Evolutionary conservation across 2,888 invertebrate species (phyloP), one percentile per base, ranked within the genome.

Genomic region (Mesorhabditis sp.): DNA sequence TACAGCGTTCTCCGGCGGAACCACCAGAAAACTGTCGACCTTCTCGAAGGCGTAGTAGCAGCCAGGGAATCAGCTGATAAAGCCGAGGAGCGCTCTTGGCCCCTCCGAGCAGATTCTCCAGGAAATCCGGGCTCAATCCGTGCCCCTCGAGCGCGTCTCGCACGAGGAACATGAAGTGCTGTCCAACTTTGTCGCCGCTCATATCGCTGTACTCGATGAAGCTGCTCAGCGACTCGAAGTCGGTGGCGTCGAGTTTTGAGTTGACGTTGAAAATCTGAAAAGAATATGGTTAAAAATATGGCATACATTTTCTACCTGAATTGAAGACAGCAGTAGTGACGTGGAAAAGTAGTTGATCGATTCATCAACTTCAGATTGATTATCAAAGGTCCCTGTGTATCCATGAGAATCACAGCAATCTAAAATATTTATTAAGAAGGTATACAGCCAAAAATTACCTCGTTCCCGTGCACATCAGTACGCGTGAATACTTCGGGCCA

Each of bases 281-380:
- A 28, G 28, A 28, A 28, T 28, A 28, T 28, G 28, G 28, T 28
- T 28, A 28, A 28, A 28, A 28, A 1, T 28, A 28, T 1, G 28
- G 28, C 28, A 28, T 2, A 28, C 28, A 28, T 28, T 28, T 28
- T 28, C 1, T 50, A 50, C 58, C n/a, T 50, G 58, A n/a, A 50
- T 50, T 50, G 58, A 50, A 13, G 58, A 50, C 58, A 50, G n/a
- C 7, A 50, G 58, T 50, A 50, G n/a, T 13, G 58, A 50, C 1
- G n/a, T n/a, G n/a, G 58, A 10, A 50, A 50, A 50, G 58, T 50
- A 50, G 58, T 50, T 50, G 58, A 50, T 50, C n/a, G 58, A 50
- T n/a, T 50, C 10, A 50, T 50, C 58, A 50, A 50, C n/a, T 10
- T 50, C 58, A 2, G 58, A 50, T n/a, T 50, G 10, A n/a, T 50